phyloP scores from a whole-genome alignment of 2,113 vertebrate species.

The Brachypteracias leptosomus region DNA sequence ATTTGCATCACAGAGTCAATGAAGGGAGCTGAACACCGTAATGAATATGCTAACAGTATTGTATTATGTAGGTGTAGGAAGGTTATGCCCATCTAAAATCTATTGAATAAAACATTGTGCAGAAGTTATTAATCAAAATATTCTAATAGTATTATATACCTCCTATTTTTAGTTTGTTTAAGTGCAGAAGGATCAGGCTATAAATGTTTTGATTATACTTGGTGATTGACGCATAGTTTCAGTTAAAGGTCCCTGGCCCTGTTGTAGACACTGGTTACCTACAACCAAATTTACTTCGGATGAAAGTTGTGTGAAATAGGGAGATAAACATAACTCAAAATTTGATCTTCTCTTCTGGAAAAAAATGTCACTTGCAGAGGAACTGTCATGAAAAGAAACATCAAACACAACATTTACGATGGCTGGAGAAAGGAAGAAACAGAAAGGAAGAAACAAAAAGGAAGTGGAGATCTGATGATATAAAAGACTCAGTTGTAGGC shows the following conservation, averaged over 20 bases:
- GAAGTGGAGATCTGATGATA: background rate
- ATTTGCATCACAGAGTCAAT: background rate
- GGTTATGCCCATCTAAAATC: background rate
- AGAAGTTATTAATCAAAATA: conserved; percentile 23
- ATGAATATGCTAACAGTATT: conserved; percentile 15
- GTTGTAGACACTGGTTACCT: background rate
- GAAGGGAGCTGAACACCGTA: background rate
- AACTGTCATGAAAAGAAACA: background rate
- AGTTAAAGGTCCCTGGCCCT: background rate
- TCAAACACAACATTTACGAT: background rate
- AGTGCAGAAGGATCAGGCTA: background rate
- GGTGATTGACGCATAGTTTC: background rate
- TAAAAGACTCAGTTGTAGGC: accelerated
- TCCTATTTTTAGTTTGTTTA: conserved; percentile 10
- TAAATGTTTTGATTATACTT: background rate
- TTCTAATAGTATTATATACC: background rate
- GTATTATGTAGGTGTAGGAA: background rate
- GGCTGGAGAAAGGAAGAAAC: background rate
- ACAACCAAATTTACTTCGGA: background rate
- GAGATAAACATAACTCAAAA: background rate
- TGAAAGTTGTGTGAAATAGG: background rate
- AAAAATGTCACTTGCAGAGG: background rate
- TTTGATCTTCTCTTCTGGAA: background rate
- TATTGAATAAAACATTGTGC: conserved; percentile 7
- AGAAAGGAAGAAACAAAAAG: background rate